Conservation (phyloP, 2,888 invertebrate genomes). For the Clostera curtula region DNA sequence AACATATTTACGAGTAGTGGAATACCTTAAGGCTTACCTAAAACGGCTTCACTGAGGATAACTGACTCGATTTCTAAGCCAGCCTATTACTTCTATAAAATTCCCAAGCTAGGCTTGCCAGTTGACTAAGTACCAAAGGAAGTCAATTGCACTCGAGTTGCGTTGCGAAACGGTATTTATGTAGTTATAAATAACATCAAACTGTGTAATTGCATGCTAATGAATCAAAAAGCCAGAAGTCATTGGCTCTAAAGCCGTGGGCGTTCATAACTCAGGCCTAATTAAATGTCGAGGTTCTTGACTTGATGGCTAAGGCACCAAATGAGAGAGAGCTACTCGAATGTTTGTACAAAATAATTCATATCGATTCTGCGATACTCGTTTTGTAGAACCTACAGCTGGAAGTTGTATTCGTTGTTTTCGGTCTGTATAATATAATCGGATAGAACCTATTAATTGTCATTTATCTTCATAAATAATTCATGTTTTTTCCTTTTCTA, state of each 20-base stretch:
- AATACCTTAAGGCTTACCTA: too few species aligned
- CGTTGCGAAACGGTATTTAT: constrained; percentile 20
- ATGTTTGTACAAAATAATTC: constrained; percentile 29
- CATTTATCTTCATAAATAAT: too few species aligned
- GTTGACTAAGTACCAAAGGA: constrained; percentile 11
- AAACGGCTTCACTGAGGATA: too few species aligned
- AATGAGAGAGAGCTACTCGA: constrained; percentile 24
- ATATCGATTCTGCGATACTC: constrained; percentile 20
- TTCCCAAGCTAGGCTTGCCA: too few species aligned
- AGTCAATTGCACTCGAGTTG: constrained; percentile 13
- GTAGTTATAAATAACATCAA: constrained; percentile 14
- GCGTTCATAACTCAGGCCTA: constrained; percentile 62
- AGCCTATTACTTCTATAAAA: too few species aligned
- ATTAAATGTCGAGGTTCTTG: constrained; percentile 65
- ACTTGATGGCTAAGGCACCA: constrained; percentile 36
- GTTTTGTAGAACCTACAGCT: too few species aligned
- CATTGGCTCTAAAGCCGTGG: constrained; percentile 52
- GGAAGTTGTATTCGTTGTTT: too few species aligned
- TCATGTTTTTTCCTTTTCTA: too few species aligned
- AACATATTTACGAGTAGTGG: too few species aligned
- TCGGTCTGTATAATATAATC: too few species aligned
- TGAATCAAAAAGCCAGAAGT: constrained; percentile 58
- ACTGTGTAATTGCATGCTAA: constrained; percentile 43
- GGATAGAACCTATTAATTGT: too few species aligned
- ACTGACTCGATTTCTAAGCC: too few species aligned